Base-by-base conservation (phyloP, 2,797 vertebrate species). In the Tapirus indicus region DNA sequence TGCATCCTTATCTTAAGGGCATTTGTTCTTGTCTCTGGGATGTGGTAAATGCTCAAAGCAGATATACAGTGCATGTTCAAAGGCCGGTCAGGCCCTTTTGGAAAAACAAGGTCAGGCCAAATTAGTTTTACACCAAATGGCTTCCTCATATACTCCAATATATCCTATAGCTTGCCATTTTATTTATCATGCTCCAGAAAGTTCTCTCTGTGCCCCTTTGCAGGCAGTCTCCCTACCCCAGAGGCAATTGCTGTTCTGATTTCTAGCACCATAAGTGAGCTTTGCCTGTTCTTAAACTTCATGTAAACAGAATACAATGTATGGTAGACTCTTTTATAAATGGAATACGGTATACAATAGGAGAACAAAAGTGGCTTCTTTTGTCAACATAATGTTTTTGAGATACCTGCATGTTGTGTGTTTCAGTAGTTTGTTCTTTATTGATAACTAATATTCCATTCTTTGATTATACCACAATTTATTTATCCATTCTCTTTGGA, bases 391-490 rank as follows among this genome's bases (percentile, higher is more conserved):
- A 11, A 35, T 35, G 35, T 23, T 62, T 95, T 85, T 88, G 58
- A 96, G 58, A 88, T 58, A 60, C 54, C 44, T 56, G 32, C 18
- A 12, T 84, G 38, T 47, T 41, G 14, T 68, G 1, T 79, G 25
- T 75, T 58, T 86, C 32, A n/a, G 32, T 49, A 71, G 21, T 54
- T 35, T 69, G 49, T 84, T 94, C 64, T 72, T 75, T 32, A 72
- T 62, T 75, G 66, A 83, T 58, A 49, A 44, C 32, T 95, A 54
- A 47, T 83, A 87, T n/a, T 87, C 23, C 60, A n/a, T 83, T 92
- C 77, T 66, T 78, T 93, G 66, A 83, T 20, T 85, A 84, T 38
- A n/a, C 44, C 44, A 52, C 41, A 69, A 20, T 86, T 77, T 35
- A 66, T n/a, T 56, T 83, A 60, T 17, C 35, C 38, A 27, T 79